Conservation (phyloP, 2,888 invertebrate species). For the Corythucha ciliata region DNA sequence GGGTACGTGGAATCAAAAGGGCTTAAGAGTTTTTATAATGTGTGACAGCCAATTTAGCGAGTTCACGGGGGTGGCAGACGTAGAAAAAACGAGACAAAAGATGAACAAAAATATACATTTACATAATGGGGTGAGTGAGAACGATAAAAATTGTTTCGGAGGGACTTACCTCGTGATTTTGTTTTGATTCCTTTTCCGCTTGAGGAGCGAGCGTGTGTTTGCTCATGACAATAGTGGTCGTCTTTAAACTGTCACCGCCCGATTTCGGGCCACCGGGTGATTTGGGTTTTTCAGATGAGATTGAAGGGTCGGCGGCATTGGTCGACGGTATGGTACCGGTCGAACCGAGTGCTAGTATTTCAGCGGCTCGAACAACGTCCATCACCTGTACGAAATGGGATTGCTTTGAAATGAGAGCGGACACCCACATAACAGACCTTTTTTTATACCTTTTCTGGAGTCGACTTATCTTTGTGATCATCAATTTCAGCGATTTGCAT, state of each 20-base stretch:
- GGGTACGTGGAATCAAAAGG: no score
- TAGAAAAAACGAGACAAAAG: background rate
- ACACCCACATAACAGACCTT: no score
- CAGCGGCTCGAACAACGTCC: constrained; percentile 83
- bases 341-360: constrained; percentile 56
- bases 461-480: constrained; percentile 63
- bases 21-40: background rate
- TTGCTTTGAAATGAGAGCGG: no score
- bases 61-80: background rate
- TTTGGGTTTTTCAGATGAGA: constrained; percentile 54
- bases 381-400: no score
- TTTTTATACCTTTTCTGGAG: constrained; percentile 80
- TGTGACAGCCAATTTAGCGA: background rate
- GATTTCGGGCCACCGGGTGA: constrained; percentile 56
- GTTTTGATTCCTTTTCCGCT: constrained; percentile 38
- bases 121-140: background rate
- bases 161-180: background rate
- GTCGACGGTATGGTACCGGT: constrained; percentile 43
- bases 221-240: constrained; percentile 88
- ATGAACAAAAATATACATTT: background rate
- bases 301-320: constrained; percentile 37
- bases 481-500: constrained; percentile 42
- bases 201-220: constrained; percentile 79
- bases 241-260: constrained; percentile 61
- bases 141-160: background rate